phyloP scores from a whole-genome alignment of 2,888 invertebrate species.

The Epinotia demarniana region DNA sequence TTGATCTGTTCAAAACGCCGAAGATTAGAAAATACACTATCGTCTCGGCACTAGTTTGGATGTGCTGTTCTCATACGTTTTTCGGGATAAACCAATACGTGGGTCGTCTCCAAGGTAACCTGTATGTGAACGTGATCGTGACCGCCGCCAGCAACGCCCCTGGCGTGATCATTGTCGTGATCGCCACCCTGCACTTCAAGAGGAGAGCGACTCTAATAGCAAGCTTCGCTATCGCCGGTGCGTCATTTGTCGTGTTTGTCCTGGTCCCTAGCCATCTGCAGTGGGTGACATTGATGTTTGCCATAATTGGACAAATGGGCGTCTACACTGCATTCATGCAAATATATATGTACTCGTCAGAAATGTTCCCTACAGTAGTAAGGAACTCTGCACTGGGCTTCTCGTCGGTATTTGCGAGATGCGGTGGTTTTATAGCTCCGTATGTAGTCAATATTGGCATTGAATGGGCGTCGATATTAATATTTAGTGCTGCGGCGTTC shows the following conservation, averaged over 20 bases:
- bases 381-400: conserved; percentile 92
- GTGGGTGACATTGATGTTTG: conserved; percentile 86
- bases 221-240: conserved; percentile 65
- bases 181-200: conserved; percentile 65
- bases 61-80: conserved; percentile 91
- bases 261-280: conserved; percentile 63
- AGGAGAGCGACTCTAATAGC: conserved; percentile 66
- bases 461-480: conserved; percentile 71
- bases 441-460: conserved; percentile 85
- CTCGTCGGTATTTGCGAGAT: conserved; percentile 87
- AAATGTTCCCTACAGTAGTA: conserved; percentile 91
- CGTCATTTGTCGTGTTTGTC: conserved; percentile 69
- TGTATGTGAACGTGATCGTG: conserved; percentile 92
- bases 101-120: conserved; percentile 89
- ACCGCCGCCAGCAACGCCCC: conserved; percentile 81
- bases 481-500: conserved; percentile 70
- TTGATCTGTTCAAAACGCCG: conserved; percentile 88
- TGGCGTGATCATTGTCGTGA: conserved; percentile 63
- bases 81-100: conserved; percentile 93
- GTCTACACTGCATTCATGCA: conserved; percentile 88
- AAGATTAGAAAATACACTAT: conserved; percentile 88
- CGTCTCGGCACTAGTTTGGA: conserved; percentile 89
- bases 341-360: conserved; percentile 89
- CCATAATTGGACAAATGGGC: conserved; percentile 90
- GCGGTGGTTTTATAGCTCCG: conserved; percentile 88